These are phyloP conservation scores for Epinephelus malabaricus DNA, from an alignment of 2,797 vertebrate species.

Conservation along the genomic window DNA sequence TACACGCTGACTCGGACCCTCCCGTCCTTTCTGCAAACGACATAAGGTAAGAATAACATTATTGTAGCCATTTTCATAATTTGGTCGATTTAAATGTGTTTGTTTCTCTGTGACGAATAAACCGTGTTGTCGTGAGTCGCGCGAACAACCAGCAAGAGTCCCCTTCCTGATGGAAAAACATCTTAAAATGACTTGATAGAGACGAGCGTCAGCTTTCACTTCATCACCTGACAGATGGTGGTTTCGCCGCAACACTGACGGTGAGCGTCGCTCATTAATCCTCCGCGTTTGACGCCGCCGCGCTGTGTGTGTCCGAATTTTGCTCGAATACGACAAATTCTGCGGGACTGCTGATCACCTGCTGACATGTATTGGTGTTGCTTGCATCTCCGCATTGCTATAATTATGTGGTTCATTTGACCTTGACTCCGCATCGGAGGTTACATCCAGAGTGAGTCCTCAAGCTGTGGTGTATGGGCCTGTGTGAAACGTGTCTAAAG, in stretches of 20 bases:
- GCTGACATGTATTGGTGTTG: neutral
- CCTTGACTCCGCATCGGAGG: constrained; percentile 76
- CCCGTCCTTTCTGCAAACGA: neutral
- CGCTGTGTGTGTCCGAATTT: constrained; percentile 35
- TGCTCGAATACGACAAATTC: neutral
- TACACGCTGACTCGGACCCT: neutral
- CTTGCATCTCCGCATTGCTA: constrained; percentile 5
- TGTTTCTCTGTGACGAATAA: neutral
- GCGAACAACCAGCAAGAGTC: too few species aligned
- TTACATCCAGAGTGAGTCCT: constrained; percentile 41
- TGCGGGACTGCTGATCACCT: constrained; percentile 1
- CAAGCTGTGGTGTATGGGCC: constrained; percentile 29
- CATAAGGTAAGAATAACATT: constrained; percentile 57
- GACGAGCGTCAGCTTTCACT: constrained; percentile 17
- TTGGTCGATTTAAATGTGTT: neutral
- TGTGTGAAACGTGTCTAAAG: constrained; percentile 9
- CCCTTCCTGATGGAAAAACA: too few species aligned
- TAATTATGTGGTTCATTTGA: constrained; percentile 61
- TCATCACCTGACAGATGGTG: constrained; percentile 51
- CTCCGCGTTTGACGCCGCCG: constrained; percentile 35
- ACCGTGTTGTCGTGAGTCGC: neutral
- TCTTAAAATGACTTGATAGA: neutral
- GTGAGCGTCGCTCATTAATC: constrained; percentile 40
- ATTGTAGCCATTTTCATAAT: neutral
- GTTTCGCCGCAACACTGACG: constrained; percentile 46